Base-by-base conservation (phyloP, 2,888 invertebrate species). In the Graphium colonna region DNA sequence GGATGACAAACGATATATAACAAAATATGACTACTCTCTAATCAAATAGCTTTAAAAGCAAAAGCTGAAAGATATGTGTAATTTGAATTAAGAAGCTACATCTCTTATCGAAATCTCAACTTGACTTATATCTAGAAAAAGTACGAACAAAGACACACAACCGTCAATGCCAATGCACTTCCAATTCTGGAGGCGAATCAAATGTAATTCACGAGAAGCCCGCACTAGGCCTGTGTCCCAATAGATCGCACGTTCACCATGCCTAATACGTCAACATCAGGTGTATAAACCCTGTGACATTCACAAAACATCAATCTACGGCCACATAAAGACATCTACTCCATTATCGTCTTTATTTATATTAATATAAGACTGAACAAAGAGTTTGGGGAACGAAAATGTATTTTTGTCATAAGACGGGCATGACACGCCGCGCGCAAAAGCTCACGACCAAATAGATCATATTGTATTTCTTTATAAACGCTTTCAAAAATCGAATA, bases 261-360 rank as follows among this genome's bases (percentile, higher is more conserved):
- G 71, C 84, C 83, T 75, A 81, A 82, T 82, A 82, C 70, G 82
- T 79, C 72, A 55, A 68, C 63, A 73, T 80, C 82, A 82, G 79
- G 82, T 83, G 82, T 72, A 78, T 75, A 72, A 69, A 73, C 71
- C 69, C 73, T 75, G 31, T 8, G 43, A 40, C 64, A n/a, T 68
- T 62, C 56, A 60, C 64, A 63, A 53, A 68, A 41, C 9, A 42
- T 15, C 43, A 51, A 43, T 46, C 41, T 53, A 49, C 36, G 21
- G 12, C 45, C 9, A 42, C 1, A 28, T 40, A 55, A 15, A 3
- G 45, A 15, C 61, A 36, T 41, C 2, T 18, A 40, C 28, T 7
- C 3, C 5, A 57, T 52, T 62, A 26, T 55, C 12, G 48, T 48
- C 68, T 55, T 62, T 75, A 64, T 42, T 0, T 0, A 7, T 0